phyloP scores from a whole-genome alignment of 2,888 invertebrate species.

The Megamerina dolium region DNA sequence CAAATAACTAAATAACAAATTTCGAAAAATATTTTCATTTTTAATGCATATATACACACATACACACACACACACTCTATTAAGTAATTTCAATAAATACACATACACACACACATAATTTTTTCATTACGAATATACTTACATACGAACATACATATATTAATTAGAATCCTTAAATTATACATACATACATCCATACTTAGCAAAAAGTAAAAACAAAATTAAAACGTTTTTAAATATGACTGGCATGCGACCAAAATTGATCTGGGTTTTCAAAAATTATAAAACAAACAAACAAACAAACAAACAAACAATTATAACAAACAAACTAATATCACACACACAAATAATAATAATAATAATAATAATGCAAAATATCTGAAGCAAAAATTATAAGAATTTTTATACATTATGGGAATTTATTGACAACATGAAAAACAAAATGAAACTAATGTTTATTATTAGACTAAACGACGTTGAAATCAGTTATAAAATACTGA shows the following conservation, averaged over 20 bases:
- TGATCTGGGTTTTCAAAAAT: slow-evolving; percentile 49
- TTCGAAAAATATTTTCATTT: too few species aligned
- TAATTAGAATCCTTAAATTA: slow-evolving; percentile 29
- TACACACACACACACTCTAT: too few species aligned
- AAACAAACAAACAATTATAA: slow-evolving; percentile 18
- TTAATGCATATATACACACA: too few species aligned
- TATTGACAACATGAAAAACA: slow-evolving; percentile 34
- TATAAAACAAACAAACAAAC: slow-evolving; percentile 24
- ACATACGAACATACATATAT: slow-evolving; percentile 24
- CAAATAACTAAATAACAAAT: slow-evolving; percentile 10
- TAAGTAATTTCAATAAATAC: too few species aligned
- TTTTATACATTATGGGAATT: slow-evolving; percentile 39
- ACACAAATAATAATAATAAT: slow-evolving; percentile 20
- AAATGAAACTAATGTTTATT: too few species aligned
- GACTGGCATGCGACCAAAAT: slow-evolving; percentile 49
- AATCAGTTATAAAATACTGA: too few species aligned
- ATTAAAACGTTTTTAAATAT: too few species aligned
- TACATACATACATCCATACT: slow-evolving; percentile 32
- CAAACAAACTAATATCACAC: neutral
- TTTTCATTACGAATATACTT: too few species aligned
- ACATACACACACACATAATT: too few species aligned
- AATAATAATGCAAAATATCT: slow-evolving; percentile 17
- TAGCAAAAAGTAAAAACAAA: too few species aligned
- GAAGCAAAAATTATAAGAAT: slow-evolving; percentile 20
- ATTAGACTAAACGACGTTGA: too few species aligned